Evolutionary conservation across 2,797 vertebrate species (phyloP).

Genomic region (Cacajao melanocephalus): DNA sequence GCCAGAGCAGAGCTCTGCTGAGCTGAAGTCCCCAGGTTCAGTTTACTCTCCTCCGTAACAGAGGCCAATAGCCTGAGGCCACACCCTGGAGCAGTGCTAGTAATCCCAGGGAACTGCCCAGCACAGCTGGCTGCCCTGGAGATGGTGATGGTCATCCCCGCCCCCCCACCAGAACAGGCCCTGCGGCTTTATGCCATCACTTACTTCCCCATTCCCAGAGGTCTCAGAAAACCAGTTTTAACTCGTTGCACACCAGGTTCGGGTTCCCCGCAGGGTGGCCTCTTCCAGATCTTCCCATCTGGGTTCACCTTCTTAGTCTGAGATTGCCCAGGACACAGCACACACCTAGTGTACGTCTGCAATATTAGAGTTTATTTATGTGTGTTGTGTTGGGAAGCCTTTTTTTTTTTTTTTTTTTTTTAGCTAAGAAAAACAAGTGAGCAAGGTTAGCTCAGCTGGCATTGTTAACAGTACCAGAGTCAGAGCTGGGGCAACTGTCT

Average conservation of each 20-base stretch:
- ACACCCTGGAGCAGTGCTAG: background rate
- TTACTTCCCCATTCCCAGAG: background rate
- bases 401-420: background rate
- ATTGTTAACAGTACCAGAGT: background rate
- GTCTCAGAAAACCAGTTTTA: background rate
- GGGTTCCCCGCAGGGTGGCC: background rate
- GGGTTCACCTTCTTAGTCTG: background rate
- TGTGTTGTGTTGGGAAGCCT: background rate
- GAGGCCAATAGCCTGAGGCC: background rate
- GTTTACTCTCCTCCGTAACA: background rate
- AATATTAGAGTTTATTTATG: background rate
- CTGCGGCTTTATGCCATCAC: background rate
- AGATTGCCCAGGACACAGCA: background rate
- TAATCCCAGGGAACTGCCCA: background rate
- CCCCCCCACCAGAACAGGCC: background rate
- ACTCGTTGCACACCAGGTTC: background rate
- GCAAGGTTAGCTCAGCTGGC: background rate
- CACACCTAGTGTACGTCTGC: background rate
- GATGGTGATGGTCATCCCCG: background rate
- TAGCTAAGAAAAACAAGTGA: background rate
- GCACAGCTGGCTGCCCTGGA: background rate
- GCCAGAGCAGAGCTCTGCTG: background rate
- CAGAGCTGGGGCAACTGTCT: background rate
- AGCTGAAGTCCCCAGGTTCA: background rate
- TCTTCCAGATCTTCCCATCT: background rate